Evolutionary conservation across 2,113 vertebrate species (phyloP).

Genomic region (Lethenteron camtschaticum): DNA sequence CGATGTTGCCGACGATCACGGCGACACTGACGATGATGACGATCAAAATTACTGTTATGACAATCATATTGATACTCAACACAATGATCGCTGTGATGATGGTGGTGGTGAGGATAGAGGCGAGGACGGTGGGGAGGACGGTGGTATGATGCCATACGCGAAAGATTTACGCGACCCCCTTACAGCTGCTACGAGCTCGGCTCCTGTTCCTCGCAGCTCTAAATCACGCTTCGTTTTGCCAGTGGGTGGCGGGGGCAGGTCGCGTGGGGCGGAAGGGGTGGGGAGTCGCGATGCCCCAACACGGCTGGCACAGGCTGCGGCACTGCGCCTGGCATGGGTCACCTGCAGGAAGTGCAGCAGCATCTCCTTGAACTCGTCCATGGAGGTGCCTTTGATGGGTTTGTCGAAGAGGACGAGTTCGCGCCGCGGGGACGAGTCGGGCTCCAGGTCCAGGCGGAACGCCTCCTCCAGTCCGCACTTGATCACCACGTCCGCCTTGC

Average conservation of each 20-base stretch:
- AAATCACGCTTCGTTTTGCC: background rate
- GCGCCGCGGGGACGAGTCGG: constrained; percentile 20
- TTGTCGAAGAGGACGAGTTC: constrained; percentile 63
- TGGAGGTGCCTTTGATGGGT: constrained; percentile 66
- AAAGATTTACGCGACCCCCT: background rate
- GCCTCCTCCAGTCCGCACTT: constrained; percentile 57
- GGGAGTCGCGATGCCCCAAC: background rate
- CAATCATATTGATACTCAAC: no score
- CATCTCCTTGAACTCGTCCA: constrained; percentile 91
- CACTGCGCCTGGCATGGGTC: constrained; percentile 9
- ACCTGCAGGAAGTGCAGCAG: constrained; percentile 75
- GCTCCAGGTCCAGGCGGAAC: constrained; percentile 21
- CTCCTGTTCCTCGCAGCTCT: background rate
- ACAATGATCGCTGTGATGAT: no score
- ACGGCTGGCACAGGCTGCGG: background rate
- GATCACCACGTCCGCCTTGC: constrained; percentile 57
- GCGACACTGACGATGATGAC: no score
- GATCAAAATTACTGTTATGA: no score
- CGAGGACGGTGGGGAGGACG: no score
- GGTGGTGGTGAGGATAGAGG: no score
- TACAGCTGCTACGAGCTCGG: background rate
- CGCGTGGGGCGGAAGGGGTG: background rate
- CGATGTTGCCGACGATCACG: no score
- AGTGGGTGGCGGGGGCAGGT: background rate
- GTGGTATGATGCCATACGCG: background rate